Evolutionary conservation across 92 coral and sea anemone species (phyloP), one percentile per base, ranked within the genome.

Genomic region (Heliopora coerulea): DNA sequence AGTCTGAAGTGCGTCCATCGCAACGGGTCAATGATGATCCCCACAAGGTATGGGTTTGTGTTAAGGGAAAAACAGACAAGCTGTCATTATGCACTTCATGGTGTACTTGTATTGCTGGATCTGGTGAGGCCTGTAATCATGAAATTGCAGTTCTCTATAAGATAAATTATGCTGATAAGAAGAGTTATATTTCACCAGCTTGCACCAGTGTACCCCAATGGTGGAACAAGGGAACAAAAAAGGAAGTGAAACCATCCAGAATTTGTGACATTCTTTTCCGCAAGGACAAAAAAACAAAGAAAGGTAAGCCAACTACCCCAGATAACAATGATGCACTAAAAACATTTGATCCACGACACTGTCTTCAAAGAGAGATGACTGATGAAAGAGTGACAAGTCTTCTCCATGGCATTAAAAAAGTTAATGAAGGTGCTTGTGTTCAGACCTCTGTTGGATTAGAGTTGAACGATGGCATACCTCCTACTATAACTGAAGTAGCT

Each of bases 401-500:
- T 18, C 64, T 56, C 17, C 80, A 57, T 52, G 73, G 48, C 80
- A 80, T 80, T 21, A 80, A 80, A 67, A 77, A 57, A 41, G 37
- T 27, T 33, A 72, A 27, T 58, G 60, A 73, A 29, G 49, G 34
- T 72, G 84, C 80, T 23, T 75, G 72, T 61, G 80, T 80, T 59
- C 80, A 73, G 46, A 57, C 59, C 79, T 80, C 84, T 68, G n/a
- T 72, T 70, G 72, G 65, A 35, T 30, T 68, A 72, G 74, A 19
- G 19, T 14, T 61, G 58, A 73, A 77, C 69, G 79, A 54, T 27
- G 84, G 62, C 68, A 67, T 80, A 46, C 84, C 79, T 19, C 73
- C 84, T 24, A 70, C 73, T 72, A 17, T 72, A 27, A 80, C 25
- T 42, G 79, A 72, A 42, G 79, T 72, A 49, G 84, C 84, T 59